Evolutionary conservation across 2,797 vertebrate genomes (phyloP), one percentile per base, ranked within the genome.

Genomic region (Myripristis murdjan): DNA sequence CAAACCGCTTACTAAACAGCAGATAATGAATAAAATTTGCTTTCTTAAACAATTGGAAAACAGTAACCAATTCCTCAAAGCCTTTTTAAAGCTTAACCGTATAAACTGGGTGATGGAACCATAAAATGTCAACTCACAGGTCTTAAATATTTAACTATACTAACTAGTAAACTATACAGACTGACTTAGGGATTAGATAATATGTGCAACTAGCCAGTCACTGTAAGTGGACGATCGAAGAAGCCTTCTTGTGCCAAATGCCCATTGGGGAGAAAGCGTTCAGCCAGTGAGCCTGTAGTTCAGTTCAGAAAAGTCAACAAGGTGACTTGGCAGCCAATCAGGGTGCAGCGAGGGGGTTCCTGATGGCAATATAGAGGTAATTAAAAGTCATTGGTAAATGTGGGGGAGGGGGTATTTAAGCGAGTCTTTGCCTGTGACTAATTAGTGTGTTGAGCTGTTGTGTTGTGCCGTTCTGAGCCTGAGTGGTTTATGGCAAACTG

Each of bases 251-350:
- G 62, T 79, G 72, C 84, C 84, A 83, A 88, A 64, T 62, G 71
- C 49, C 70, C 73, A 48, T 57, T 35, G 37, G 84, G 75, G 80
- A 75, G 80, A 67, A 63, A 81, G 82, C 90, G 89, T 90, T 87
- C 89, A 87, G 71, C 82, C 65, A 24, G 67, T 58, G 70, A 85
- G 74, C 84, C 71, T 72, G 14, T 41, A 73, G 89, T 89, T 90
- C 78, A 87, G 82, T 86, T 84, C 76, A 90, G 80, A 79, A 89
- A 91, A 91, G 84, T 85, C 82, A 84, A 64, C 70, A 35, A 35
- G 31, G 67, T 77, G 81, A 84, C 77, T 89, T 92, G 90, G 86
- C 90, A 88, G 60, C 79, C 68, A 77, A 89, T 86, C 80, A 87
- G 85, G 81, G 81, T 82, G 69, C 84, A 62, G 81, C 84, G 37